Base-by-base conservation (phyloP, 2,797 vertebrate species). In the Lithobates pipiens region DNA sequence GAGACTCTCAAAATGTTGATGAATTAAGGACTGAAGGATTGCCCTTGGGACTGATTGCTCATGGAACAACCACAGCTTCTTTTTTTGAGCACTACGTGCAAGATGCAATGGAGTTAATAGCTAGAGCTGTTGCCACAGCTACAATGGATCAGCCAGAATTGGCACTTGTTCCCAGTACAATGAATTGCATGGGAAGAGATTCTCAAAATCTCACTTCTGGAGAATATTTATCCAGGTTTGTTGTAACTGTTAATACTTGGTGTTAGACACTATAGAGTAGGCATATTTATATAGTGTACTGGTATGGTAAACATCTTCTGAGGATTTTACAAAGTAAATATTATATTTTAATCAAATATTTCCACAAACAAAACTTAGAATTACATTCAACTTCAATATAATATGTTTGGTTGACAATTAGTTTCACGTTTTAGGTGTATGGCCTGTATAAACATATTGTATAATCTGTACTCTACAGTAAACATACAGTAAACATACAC, bases 181-280 rank as follows among this genome's bases (percentile, higher is more conserved):
- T 96, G 88, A 99, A 98, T 91, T 99, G 98, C 89, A 96, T 99
- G 97, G 95, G 96, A 77, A 92, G 90, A 21, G 76, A 83, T 42
- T 77, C 39, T 50, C 94, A 95, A 68, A 97, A 96, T 89, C 91
- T 95, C 83, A 97, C 96, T 90, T 98, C 98, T 77, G 98, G 97
- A 90, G 94, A 95, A 76, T 99, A 97, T 92, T 93, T 99, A 91
- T 94, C 98, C 92, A 98, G 97, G 98, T 99, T 96, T 89, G 94
- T 86, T 88, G 18, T 61, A 18, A 23, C 21, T 61, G 10, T 23
- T 61, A 23, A 3, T n/a, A 5, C 54, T 61, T 4, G 23, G 4
- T 61, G 5, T 23, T 0, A 23, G 10, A 61, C 8, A 6, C 5
- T 61, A 23, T n/a, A 54, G 16, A 54, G 16, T 54, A 18, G 1